Evolutionary conservation across 2,113 vertebrate species (phyloP), one percentile per base, ranked within the genome.

Genomic region (Dipodomys ordii): DNA sequence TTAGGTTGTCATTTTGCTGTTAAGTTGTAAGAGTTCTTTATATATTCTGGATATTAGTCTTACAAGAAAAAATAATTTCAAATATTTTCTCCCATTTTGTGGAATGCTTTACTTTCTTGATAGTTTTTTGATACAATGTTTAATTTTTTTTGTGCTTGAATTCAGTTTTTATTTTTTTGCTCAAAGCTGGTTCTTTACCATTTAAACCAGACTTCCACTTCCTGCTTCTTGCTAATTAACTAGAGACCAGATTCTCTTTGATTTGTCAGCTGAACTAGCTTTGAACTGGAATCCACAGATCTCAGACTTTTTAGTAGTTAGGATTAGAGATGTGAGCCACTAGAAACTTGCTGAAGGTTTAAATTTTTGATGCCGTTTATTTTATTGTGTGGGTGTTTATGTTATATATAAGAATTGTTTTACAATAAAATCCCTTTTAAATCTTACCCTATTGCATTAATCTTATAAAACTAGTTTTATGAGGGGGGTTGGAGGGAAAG

Each of bases 321-420:
- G 15, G 53, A 57, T 57, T 57, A 57, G 11, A 57, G 53, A 19
- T 57, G 53, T 57, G 53, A 57, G 53, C 53, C 15, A 57, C 53
- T 57, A 18, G 12, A 57, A 57, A 57, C 15, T 57, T 11, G 15
- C 53, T 57, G 15, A 5, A 96, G 35, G 13, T 85, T 94, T 89
- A 88, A 74, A 83, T 87, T 88, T 95, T 73, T 90, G 30, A 80
- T 90, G 19, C 19, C 71, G 46, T 74, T 90, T 71, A 6, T 89
- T 92, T 91, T 91, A 62, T 86, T 86, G 10, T 23, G 80, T 83
- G 12, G 71, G 28, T 69, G 49, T 88, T 94, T 11, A 22, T 69
- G 10, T 7, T 46, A 67, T 27, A 82, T 65, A 30, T 93, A 86
- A 96, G 88, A 93, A 93, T 83, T 8, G 20, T 80, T 85, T 95